Conservation (phyloP, 1,140 invertebrate species). For the Drosophila malerkotliana region DNA sequence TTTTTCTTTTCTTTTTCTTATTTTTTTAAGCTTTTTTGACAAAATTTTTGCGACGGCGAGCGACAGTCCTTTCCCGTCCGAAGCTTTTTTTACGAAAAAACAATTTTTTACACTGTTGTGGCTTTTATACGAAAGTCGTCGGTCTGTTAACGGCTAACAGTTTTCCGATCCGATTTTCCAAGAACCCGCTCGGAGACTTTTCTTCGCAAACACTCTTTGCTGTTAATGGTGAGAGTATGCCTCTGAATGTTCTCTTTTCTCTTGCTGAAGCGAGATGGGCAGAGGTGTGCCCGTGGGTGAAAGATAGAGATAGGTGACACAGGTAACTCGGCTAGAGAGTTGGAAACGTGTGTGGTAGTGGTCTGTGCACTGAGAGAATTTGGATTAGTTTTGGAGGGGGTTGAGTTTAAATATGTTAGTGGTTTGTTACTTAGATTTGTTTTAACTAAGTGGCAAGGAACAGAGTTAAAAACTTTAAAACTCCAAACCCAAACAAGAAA, state of each 20-base stretch:
- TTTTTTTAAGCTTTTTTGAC: conserved; percentile 9
- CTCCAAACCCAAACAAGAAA: background rate
- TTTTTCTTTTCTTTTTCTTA: conserved; percentile 6
- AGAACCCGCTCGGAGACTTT: background rate
- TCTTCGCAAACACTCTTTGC: background rate
- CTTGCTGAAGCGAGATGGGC: background rate
- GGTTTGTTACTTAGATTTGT: too few relatives aligned
- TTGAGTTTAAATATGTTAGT: too few relatives aligned
- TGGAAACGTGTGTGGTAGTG: background rate
- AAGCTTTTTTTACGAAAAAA: conserved; percentile 2
- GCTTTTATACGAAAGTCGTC: conserved; percentile 1
- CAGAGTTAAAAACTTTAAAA: too few relatives aligned
- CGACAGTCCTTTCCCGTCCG: conserved; percentile 7
- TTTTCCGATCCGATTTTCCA: conserved; percentile 1
- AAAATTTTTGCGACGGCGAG: conserved; percentile 4
- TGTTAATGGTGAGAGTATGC: background rate
- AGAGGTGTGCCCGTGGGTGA: background rate
- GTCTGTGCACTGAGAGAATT: background rate
- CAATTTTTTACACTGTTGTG: background rate
- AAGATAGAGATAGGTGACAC: background rate
- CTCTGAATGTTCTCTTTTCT: background rate
- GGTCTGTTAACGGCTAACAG: background rate
- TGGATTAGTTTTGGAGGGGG: too few relatives aligned
- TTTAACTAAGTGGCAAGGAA: too few relatives aligned
- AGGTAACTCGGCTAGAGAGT: background rate